Base-by-base conservation (phyloP, 1,140 invertebrate species). In the Euura lappo region DNA sequence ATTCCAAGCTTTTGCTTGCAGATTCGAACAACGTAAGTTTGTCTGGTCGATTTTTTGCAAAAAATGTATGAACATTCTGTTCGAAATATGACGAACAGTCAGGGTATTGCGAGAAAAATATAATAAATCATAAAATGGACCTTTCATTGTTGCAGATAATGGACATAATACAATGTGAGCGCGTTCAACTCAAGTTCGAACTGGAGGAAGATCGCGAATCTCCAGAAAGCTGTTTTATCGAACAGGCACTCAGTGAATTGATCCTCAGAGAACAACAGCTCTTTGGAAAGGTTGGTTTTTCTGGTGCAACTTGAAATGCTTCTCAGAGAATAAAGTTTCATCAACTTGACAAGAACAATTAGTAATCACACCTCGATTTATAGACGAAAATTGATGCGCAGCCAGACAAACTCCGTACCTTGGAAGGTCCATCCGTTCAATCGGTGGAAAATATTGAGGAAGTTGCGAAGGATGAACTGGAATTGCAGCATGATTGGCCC, bases 211-310 rank as follows among this genome's bases (percentile, higher is more conserved):
- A 93, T 81, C 90, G 92, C 73, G 91, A 94, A 76, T 93, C 91
- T 75, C 93, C 95, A 2, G 96, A 98, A 88, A 90, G 92, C 77
- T 92, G 93, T 79, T 98, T 96, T 81, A 92, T 98, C 75, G 91
- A 97, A 80, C 90, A 96, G 85, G 96, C 96, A 46, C 85, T 96
- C 28, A 79, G 89, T 44, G 89, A 92, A 79, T 86, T 96, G 6
- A 85, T 88, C 72, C 83, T 87, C 77, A 82, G 90, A 77, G 79
- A 87, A 73, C 45, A 81, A 2, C 65, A 79, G 68, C 46, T 86
- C 13, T 69, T 65, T 44, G 43, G 4, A 44, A 44, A 51, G 10
- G 45, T 67, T 6, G 69, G 46, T 43, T 28, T 28, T 8, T 44
- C 4, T 11, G 28, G 44, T 8, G 3, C 46, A 51, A 6, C 42